Evolutionary conservation across 2,797 vertebrate genomes (phyloP).

Genomic region (Tokudaia muenninki): DNA sequence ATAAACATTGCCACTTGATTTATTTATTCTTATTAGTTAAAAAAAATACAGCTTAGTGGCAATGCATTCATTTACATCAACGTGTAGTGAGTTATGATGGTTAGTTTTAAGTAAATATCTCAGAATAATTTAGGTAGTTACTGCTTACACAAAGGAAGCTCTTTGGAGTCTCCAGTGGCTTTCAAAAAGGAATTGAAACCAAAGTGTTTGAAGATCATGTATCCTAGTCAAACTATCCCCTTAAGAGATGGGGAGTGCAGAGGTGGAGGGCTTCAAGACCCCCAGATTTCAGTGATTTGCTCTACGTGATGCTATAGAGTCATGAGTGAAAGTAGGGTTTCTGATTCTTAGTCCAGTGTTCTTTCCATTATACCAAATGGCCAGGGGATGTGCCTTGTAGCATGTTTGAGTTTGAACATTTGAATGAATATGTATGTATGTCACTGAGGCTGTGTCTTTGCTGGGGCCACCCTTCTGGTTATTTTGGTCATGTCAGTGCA

Average conservation of each 20-base stretch:
- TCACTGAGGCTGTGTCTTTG: conserved; percentile 55
- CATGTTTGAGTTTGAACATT: neutral
- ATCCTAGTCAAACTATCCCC: neutral
- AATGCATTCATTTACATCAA: neutral
- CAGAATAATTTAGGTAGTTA: neutral
- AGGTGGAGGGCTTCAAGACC: neutral
- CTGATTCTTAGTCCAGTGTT: conserved; percentile 14
- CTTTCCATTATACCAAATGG: neutral
- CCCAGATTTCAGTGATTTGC: neutral
- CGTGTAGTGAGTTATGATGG: neutral
- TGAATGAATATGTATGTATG: neutral
- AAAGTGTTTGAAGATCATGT: neutral
- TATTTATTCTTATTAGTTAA: neutral
- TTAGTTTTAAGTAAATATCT: conserved; percentile 29
- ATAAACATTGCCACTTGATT: neutral
- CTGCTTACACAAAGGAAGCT: neutral
- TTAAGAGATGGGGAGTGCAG: neutral
- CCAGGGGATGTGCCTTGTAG: neutral
- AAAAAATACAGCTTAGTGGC: neutral
- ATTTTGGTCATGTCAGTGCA: neutral
- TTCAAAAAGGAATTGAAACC: neutral
- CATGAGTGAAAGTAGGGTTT: neutral
- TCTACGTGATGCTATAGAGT: neutral
- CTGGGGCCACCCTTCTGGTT: neutral
- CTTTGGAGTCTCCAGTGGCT: neutral